A percentile compares a stretch with the other conserved stretches of the same genome.
These are phyloP conservation scores for Tychaedon coryphoeus DNA, from an alignment of 2,113 vertebrate genomes.

Conservation along the genomic window DNA sequence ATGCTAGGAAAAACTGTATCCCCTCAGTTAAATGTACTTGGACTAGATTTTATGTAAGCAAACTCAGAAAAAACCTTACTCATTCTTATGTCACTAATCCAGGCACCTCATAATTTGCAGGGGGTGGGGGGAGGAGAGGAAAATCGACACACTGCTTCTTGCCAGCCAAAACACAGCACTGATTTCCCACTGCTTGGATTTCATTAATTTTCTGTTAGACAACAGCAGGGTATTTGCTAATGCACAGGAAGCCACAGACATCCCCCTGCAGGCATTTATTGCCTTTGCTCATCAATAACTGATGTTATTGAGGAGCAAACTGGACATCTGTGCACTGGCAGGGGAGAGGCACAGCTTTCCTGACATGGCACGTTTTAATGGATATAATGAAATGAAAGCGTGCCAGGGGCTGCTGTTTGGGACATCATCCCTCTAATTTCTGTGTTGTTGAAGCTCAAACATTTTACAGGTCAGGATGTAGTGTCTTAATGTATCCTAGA, in stretches of 20 bases:
- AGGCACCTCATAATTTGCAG: slow-evolving; percentile 21
- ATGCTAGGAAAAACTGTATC: slow-evolving; percentile 5
- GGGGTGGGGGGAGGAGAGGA: not conserved
- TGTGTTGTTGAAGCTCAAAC: not conserved
- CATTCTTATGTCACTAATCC: slow-evolving; percentile 34
- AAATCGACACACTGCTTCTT: not conserved
- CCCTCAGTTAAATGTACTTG: not conserved
- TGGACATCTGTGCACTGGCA: not conserved
- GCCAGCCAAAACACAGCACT: not conserved
- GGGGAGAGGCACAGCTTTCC: not conserved
- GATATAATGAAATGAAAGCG: not conserved
- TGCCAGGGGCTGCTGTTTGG: not conserved
- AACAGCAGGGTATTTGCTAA: not conserved
- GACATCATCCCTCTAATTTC: not conserved
- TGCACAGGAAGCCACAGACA: not conserved
- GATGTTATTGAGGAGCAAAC: too few relatives aligned
- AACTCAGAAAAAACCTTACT: slow-evolving; percentile 32
- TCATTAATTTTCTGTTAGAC: not conserved
- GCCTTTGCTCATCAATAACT: not conserved
- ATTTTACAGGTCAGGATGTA: not conserved
- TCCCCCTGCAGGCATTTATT: not conserved
- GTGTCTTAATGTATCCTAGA: not conserved
- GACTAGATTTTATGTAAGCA: not conserved
- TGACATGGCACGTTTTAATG: not conserved
- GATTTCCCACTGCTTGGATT: not conserved